phyloP scores from a whole-genome alignment of 30 jellyfish, hydroid and myxozoan species.

The Calvadosia cruxmelitensis region DNA sequence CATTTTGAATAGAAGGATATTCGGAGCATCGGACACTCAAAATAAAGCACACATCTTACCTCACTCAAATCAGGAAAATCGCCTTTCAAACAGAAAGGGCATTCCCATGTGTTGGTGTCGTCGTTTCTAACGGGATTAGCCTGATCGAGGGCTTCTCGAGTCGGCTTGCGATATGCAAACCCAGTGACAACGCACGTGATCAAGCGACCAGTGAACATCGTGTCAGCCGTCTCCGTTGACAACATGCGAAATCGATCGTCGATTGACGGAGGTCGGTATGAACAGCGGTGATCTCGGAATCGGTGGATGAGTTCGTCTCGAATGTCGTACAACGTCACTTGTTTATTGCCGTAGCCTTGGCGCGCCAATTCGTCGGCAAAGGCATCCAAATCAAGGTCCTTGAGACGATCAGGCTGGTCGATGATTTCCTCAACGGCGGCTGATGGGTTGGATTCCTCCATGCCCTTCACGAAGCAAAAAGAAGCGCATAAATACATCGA shows the following conservation, averaged over 20 bases:
- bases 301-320: slow-evolving; percentile 85
- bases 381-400: slow-evolving; percentile 87
- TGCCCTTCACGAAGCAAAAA: slow-evolving; percentile 35
- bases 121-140: slow-evolving; percentile 93
- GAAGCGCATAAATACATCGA: no score
- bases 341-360: slow-evolving; percentile 96
- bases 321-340: slow-evolving; percentile 77
- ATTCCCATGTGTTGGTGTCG: slow-evolving; percentile 82
- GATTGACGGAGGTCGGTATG: slow-evolving; percentile 37
- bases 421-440: slow-evolving; percentile 92
- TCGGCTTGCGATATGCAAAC: slow-evolving; percentile 80
- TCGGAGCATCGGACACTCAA: no score
- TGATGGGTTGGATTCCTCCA: slow-evolving; percentile 84
- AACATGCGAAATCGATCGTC: slow-evolving; percentile 70
- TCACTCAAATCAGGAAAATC: slow-evolving; percentile 88
- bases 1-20: no score
- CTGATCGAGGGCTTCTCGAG: slow-evolving; percentile 81
- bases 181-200: slow-evolving; percentile 86
- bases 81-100: slow-evolving; percentile 83
- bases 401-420: slow-evolving; percentile 84
- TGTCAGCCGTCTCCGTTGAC: slow-evolving; percentile 74
- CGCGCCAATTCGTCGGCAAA: slow-evolving; percentile 96
- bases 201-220: slow-evolving; percentile 71
- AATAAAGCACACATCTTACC: no score
- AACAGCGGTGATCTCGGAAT: slow-evolving; percentile 75